Percentiles rank a stretch among this genome's conserved stretches.
These are phyloP conservation scores for Manduca sexta DNA, from an alignment of 1,140 invertebrate species.

Conservation along the genomic window DNA sequence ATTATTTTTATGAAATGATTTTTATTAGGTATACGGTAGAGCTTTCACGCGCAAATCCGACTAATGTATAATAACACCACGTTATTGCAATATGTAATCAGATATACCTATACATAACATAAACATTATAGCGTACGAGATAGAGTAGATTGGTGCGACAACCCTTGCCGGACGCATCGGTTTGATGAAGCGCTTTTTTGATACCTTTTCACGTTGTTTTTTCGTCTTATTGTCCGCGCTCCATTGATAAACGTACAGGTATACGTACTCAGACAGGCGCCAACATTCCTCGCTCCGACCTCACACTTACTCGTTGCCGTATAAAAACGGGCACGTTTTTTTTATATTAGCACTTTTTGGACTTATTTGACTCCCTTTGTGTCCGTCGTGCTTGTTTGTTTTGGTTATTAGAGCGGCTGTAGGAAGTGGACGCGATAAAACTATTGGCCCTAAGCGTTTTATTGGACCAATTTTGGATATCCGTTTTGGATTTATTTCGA, in stretches of 20 bases:
- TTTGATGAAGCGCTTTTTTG: conserved; percentile 69
- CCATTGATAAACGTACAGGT: conserved; percentile 73
- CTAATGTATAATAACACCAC: too few relatives aligned
- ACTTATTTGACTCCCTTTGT: conserved; percentile 66
- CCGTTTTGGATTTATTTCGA: conserved; percentile 47
- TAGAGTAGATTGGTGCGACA: conserved; percentile 39
- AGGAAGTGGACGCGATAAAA: conserved; percentile 70
- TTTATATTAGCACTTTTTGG: conserved; percentile 69
- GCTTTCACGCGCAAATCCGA: too few relatives aligned
- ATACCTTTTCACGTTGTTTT: conserved; percentile 54
- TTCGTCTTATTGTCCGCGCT: conserved; percentile 64
- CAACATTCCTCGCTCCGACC: conserved; percentile 71
- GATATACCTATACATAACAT: too few relatives aligned
- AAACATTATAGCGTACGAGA: too few relatives aligned
- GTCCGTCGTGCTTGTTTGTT: conserved; percentile 65
- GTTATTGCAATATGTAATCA: too few relatives aligned
- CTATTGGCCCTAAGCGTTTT: conserved; percentile 69
- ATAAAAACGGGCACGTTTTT: conserved; percentile 68
- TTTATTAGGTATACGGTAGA: too few relatives aligned
- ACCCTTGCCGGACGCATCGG: conserved; percentile 61
- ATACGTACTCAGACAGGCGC: conserved; percentile 72
- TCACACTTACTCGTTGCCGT: conserved; percentile 68
- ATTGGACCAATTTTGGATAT: conserved; percentile 67
- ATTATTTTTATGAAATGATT: too few relatives aligned
- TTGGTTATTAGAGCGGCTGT: conserved; percentile 65